A percentile compares a stretch with the other conserved stretches of the same genome.
These are phyloP conservation scores for Orestias chungarensis DNA, from an alignment of 2,797 vertebrate genomes.

Conservation along the genomic window DNA sequence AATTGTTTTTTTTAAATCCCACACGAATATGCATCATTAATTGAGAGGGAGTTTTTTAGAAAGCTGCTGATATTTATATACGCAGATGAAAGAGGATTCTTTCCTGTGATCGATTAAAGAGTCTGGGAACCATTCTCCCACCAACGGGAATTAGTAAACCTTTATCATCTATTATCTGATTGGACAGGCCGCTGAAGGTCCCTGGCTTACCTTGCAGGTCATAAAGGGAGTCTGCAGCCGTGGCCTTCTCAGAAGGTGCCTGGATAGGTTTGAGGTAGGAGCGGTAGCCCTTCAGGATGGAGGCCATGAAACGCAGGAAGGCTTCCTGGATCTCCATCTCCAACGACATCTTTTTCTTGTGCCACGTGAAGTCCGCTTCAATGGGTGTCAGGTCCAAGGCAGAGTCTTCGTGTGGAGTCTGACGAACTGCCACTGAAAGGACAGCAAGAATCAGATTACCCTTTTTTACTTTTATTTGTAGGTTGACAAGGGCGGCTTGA, in stretches of 20 bases:
- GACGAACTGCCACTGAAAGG: conserved; percentile 77
- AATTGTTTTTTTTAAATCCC: neutral
- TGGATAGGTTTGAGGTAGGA: conserved; percentile 94
- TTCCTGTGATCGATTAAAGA: conserved; percentile 11
- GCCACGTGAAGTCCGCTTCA: conserved; percentile 96
- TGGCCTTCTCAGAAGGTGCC: conserved; percentile 95
- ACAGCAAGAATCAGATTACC: neutral
- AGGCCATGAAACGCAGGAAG: conserved; percentile 97
- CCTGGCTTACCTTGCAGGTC: conserved; percentile 88
- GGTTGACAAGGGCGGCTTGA: too few species aligned
- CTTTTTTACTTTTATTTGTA: too few species aligned
- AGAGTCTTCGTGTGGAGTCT: conserved; percentile 80
- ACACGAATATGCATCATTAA: neutral
- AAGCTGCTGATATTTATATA: neutral
- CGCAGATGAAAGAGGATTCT: neutral
- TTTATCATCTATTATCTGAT: conserved; percentile 32
- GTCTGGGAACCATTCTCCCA: conserved; percentile 34
- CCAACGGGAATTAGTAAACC: conserved; percentile 21
- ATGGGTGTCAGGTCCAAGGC: conserved; percentile 94
- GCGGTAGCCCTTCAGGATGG: conserved; percentile 95
- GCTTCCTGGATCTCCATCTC: conserved; percentile 98
- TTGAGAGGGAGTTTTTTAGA: conserved; percentile 1
- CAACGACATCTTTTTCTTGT: conserved; percentile 91
- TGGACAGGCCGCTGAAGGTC: conserved; percentile 20
- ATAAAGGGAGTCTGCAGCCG: conserved; percentile 92